Percentiles rank a stretch among this genome's conserved stretches.
Conservation (phyloP, 2,113 vertebrate genomes). For the Calonectris borealis region DNA sequence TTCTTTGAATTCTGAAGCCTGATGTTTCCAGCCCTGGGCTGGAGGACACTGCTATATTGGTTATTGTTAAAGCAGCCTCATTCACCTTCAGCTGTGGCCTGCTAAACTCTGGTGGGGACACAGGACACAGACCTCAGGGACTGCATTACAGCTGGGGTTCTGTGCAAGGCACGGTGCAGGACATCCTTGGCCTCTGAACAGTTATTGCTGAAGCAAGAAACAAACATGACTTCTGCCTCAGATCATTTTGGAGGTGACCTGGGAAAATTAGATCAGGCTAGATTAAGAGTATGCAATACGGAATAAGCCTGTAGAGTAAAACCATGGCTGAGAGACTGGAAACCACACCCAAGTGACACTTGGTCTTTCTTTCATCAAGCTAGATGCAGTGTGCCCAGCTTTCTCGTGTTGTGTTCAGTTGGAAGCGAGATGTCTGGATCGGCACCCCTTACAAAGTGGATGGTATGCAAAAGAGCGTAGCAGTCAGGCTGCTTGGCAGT, state of each 20-base stretch:
- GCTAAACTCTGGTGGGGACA: not conserved
- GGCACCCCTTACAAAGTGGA: not conserved
- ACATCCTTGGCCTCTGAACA: not conserved
- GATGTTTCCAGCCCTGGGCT: not conserved
- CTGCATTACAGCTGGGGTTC: not conserved
- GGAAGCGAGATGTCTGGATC: not conserved
- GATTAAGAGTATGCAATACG: not conserved
- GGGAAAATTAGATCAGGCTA: not conserved
- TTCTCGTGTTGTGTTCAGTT: not conserved
- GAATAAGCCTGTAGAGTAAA: not conserved
- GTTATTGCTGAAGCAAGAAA: not conserved
- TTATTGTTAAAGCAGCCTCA: slow-evolving; percentile 13
- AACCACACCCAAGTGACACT: not conserved
- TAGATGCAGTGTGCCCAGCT: not conserved
- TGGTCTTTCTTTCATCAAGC: not conserved
- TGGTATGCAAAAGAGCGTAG: not conserved
- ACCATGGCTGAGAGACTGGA: not conserved
- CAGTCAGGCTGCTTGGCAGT: not conserved
- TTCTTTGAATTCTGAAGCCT: slow-evolving; percentile 39
- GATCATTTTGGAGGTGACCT: not conserved
- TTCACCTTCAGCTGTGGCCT: slow-evolving; percentile 36
- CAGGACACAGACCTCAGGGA: not conserved
- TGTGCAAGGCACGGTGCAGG: not conserved
- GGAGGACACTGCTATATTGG: not conserved
- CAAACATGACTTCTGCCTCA: not conserved